These are phyloP conservation scores for Hecatera dysodea DNA, from an alignment of 2,888 invertebrate genomes.

Conservation along the genomic window DNA sequence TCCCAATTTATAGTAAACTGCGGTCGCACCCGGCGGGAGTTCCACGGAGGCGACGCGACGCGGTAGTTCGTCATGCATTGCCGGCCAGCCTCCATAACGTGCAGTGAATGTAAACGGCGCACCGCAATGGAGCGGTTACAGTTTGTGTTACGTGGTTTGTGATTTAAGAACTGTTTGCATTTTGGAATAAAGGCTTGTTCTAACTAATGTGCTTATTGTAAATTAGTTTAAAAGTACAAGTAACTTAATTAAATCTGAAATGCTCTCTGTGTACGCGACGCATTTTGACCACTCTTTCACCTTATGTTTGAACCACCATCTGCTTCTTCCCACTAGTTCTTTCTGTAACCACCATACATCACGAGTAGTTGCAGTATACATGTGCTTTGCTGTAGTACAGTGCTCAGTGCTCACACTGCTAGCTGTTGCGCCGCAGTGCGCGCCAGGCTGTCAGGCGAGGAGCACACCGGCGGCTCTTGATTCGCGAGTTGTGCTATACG, in stretches of 20 bases:
- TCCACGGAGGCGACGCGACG: not conserved
- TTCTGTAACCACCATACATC: too few relatives aligned
- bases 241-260: not conserved
- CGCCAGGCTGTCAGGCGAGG: not conserved
- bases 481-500: not conserved
- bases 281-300: too few relatives aligned
- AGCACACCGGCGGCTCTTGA: not conserved
- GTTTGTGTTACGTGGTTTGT: not conserved
- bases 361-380: too few relatives aligned
- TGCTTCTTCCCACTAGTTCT: not conserved
- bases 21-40: not conserved
- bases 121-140: not conserved
- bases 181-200: not conserved
- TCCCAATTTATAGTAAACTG: slow-evolving; percentile 13
- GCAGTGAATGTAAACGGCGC: not conserved
- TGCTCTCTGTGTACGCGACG: too few relatives aligned
- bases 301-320: too few relatives aligned
- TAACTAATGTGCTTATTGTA: not conserved
- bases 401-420: too few relatives aligned
- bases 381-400: too few relatives aligned
- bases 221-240: not conserved
- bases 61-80: not conserved
- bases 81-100: too few relatives aligned
- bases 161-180: not conserved
- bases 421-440: not conserved